Evolutionary conservation across 2,797 vertebrate genomes (phyloP), one percentile per base, ranked within the genome.

Genomic region (Staurois parvus): DNA sequence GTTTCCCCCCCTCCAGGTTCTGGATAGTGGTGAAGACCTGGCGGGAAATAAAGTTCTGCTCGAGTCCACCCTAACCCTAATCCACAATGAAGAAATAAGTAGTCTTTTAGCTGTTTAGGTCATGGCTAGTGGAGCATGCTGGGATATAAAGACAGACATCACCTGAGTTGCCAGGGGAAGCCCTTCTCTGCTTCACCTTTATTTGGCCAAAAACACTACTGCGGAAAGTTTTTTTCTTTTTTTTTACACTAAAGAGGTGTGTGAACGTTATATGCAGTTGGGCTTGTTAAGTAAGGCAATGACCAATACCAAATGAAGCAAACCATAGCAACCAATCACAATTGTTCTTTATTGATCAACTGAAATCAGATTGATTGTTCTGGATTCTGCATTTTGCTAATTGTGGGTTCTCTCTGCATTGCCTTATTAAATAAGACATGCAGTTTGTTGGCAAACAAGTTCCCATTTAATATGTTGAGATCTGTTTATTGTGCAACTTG

Each of bases 381-480:
- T 52, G 48, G 48, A 17, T 52, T 19, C 48, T 52, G 4, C 4
- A 19, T 52, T 52, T 52, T 19, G 48, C 17, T 52, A 17, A 17
- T 52, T 52, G 48, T 52, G 3, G 12, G 13, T 45, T 45, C 42
- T 15, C 42, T 45, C 42, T 45, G 11, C 42, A 15, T 15, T 45
- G 42, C 42, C 48, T 52, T 52, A 48, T 69, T 9, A 52, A 28
- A 42, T 37, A 64, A 73, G 12, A 48, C n/a, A 69, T 42, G 9
- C 56, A 28, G 34, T 76, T 0, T 42, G 59, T 77, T 76, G 32
- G 45, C 67, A 72, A 37, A 68, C n/a, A 17, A 68, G 82, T 72
- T 69, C 45, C 40, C 32, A 26, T 78, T 84, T 84, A 84, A 84
- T 84, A 77, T 72, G 82, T 84, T 84, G 82, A 84, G 82, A 84